phyloP scores from a whole-genome alignment of 2,797 vertebrate genomes.

The Miichthys miiuy region DNA sequence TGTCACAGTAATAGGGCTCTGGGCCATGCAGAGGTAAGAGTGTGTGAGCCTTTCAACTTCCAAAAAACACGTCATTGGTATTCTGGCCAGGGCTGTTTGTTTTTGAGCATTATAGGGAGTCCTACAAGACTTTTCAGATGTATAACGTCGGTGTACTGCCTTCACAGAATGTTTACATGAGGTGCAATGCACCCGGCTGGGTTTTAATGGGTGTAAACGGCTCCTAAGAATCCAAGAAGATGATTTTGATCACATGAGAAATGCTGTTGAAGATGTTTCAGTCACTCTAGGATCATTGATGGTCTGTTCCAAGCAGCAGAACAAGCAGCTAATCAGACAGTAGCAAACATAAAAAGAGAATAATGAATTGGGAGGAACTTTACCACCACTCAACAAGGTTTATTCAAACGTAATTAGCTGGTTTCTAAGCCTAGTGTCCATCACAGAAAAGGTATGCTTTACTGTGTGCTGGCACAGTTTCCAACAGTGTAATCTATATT shows the following conservation, averaged over 20 bases:
- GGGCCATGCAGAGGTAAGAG: constrained; percentile 11
- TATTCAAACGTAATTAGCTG: background rate
- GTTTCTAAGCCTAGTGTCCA: constrained; percentile 9
- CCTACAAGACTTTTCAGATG: constrained; percentile 11
- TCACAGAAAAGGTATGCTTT: constrained; percentile 1
- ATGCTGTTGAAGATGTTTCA: background rate
- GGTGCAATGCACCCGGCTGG: background rate
- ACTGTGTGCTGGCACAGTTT: constrained; percentile 19
- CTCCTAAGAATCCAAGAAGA: background rate
- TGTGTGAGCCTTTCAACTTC: constrained; percentile 37
- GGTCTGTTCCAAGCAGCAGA: background rate
- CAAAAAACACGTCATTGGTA: constrained; percentile 32
- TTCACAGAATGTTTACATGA: constrained; percentile 21
- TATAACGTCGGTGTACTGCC: constrained; percentile 15
- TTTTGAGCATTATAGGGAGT: constrained; percentile 17
- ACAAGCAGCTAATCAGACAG: constrained; percentile 16
- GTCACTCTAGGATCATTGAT: background rate
- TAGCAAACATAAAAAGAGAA: background rate
- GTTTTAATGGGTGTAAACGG: constrained; percentile 2
- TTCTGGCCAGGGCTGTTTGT: constrained; percentile 39
- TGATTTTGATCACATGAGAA: background rate
- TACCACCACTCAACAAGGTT: background rate
- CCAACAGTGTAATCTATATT: constrained; percentile 39
- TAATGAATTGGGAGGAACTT: constrained; percentile 23
- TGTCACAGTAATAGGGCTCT: constrained; percentile 30